Evolutionary conservation across 2,888 invertebrate genomes (phyloP).

Genomic region (Oscheius sp.): DNA sequence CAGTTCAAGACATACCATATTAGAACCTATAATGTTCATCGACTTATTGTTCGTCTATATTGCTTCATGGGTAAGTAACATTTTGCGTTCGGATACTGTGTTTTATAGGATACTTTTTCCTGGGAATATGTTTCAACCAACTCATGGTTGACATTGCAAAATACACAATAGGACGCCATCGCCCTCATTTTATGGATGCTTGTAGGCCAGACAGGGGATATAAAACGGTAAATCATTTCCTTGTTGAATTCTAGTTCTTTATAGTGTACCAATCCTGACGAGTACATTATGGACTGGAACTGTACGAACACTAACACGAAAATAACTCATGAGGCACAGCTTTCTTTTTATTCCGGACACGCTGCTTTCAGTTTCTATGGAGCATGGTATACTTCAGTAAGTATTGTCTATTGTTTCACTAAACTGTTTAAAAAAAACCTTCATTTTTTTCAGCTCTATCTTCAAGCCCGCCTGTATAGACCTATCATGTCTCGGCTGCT

Average conservation of each 20-base stretch:
- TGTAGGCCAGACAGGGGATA: slow-evolving; percentile 78
- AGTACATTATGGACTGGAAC: slow-evolving; percentile 59
- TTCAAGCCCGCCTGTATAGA: slow-evolving; percentile 86
- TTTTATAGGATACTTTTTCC: slow-evolving; percentile 66
- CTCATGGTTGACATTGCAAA: slow-evolving; percentile 87
- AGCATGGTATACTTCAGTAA: slow-evolving; percentile 68
- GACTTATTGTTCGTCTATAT: slow-evolving; percentile 68
- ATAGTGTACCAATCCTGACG: slow-evolving; percentile 50
- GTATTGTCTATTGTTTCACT: no score
- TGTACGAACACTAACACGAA: slow-evolving; percentile 58
- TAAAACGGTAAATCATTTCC: slow-evolving; percentile 23
- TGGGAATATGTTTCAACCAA: slow-evolving; percentile 70
- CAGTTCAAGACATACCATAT: slow-evolving; percentile 63
- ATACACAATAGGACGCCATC: slow-evolving; percentile 87
- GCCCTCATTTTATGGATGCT: slow-evolving; percentile 91
- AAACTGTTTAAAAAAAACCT: slow-evolving; percentile 7
- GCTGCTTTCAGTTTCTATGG: slow-evolving; percentile 70
- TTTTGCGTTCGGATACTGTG: background rate
- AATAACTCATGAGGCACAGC: slow-evolving; percentile 63
- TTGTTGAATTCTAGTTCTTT: slow-evolving; percentile 1
- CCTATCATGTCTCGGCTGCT: slow-evolving; percentile 80
- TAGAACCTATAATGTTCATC: slow-evolving; percentile 56
- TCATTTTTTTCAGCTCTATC: slow-evolving; percentile 78
- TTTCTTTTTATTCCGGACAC: slow-evolving; percentile 70
- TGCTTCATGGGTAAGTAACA: slow-evolving; percentile 56